phyloP scores from a whole-genome alignment of 2,888 invertebrate species.

The Habroteleia sp. region DNA sequence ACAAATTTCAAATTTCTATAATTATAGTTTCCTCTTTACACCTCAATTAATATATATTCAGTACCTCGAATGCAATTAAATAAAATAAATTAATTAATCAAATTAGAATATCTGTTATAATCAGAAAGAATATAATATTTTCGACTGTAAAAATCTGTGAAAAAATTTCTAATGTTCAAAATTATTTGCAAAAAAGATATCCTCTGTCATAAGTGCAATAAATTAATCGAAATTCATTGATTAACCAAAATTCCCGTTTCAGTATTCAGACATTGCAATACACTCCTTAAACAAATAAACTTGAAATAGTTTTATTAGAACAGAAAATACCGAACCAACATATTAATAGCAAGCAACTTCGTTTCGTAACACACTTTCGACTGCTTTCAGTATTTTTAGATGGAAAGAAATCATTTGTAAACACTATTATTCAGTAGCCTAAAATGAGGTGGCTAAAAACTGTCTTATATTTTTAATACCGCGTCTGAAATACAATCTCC shows the following conservation, averaged over 20 bases:
- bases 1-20: too few species aligned
- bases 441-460: slow-evolving; percentile 39
- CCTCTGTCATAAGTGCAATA: too few species aligned
- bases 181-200: too few species aligned
- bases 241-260: not conserved
- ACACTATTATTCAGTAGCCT: slow-evolving; percentile 53
- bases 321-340: slow-evolving; percentile 42
- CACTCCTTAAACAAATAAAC: slow-evolving; percentile 38
- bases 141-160: too few species aligned
- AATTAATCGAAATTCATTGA: too few species aligned
- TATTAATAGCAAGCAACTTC: slow-evolving; percentile 43
- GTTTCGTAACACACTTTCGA: slow-evolving; percentile 56
- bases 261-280: not conserved
- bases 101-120: too few species aligned
- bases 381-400: slow-evolving; percentile 56
- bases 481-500: slow-evolving; percentile 16
- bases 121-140: too few species aligned
- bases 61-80: too few species aligned
- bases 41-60: too few species aligned
- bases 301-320: slow-evolving; percentile 50
- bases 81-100: too few species aligned
- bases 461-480: slow-evolving; percentile 34
- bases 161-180: too few species aligned
- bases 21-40: too few species aligned
- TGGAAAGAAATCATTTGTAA: slow-evolving; percentile 59